Conservation (phyloP, 92 coral and sea anemone species). For the Epizoanthus ramosus region DNA sequence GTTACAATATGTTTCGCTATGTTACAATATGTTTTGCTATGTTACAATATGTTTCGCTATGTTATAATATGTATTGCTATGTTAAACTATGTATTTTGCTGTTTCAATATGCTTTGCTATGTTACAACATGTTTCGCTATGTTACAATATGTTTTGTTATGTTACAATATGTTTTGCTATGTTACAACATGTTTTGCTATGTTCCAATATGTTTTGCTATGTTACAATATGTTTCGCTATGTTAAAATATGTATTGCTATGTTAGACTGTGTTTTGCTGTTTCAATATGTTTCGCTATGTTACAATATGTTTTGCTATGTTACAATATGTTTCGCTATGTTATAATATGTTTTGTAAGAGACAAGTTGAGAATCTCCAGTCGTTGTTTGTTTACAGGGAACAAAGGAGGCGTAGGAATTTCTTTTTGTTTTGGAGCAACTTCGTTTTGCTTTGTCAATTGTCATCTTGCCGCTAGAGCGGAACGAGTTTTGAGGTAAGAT, state of each 20-base stretch:
- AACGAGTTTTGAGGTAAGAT: slow-evolving; percentile 69
- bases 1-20: not conserved
- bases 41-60: not conserved
- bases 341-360: not conserved
- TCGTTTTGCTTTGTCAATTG: slow-evolving; percentile 94
- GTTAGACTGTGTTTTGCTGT: no score
- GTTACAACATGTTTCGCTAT: no score
- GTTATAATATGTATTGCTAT: not conserved
- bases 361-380: not conserved
- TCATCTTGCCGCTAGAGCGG: slow-evolving; percentile 92
- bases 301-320: no score
- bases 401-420: slow-evolving; percentile 98
- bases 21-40: not conserved
- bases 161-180: no score
- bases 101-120: no score
- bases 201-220: no score
- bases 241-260: no score
- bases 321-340: not conserved
- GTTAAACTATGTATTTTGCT: no score
- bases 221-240: no score
- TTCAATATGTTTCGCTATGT: no score
- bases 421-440: slow-evolving; percentile 85
- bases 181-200: not conserved
- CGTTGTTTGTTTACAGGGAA: slow-evolving; percentile 67
- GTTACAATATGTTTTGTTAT: no score